phyloP scores from a whole-genome alignment of 2,113 vertebrate genomes.

The Equus quagga region DNA sequence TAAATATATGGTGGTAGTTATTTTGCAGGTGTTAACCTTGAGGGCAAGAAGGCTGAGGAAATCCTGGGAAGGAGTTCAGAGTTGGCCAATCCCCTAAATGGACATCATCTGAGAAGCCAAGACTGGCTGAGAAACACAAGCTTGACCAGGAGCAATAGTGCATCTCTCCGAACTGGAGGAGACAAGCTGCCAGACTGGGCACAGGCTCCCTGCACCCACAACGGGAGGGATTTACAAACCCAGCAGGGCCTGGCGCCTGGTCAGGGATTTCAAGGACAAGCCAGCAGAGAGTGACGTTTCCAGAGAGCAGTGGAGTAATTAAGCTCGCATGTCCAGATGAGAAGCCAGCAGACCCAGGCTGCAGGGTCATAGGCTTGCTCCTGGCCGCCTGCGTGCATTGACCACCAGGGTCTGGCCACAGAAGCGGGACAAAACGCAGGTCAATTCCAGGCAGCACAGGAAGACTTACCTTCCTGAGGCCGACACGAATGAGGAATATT shows the following conservation, averaged over 20 bases:
- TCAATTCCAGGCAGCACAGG: neutral
- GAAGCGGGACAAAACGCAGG: rapidly evolving
- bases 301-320: slow-evolving; percentile 50
- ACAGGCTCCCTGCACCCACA: neutral
- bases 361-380: neutral
- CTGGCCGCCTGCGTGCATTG: neutral
- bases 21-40: slow-evolving; percentile 26
- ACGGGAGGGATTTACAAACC: slow-evolving; percentile 64
- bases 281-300: neutral
- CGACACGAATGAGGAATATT: neutral
- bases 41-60: neutral
- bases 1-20: neutral
- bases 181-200: neutral
- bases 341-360: neutral
- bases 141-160: neutral
- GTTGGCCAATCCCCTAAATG: neutral
- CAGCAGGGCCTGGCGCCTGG: slow-evolving; percentile 54
- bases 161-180: neutral
- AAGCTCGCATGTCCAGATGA: slow-evolving; percentile 15
- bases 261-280: slow-evolving; percentile 75
- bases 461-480: neutral
- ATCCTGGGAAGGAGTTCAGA: neutral
- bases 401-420: neutral
- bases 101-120: neutral
- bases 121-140: neutral